Conservation (phyloP, 2,113 vertebrate species). For the Perognathus longimembris region DNA sequence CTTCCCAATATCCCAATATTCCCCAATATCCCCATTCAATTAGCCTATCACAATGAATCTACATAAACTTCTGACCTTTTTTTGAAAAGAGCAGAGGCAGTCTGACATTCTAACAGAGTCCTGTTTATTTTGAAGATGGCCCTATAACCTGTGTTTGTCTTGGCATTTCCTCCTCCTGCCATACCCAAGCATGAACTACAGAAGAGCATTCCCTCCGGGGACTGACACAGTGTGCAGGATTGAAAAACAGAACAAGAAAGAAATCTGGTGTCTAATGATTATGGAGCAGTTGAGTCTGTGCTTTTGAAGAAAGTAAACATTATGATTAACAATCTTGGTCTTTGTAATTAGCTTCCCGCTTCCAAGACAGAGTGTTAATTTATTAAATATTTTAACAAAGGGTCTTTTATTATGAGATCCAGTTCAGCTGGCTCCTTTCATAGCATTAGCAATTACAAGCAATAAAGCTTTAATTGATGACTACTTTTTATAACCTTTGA, state of each 20-base stretch:
- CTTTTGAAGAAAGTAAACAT: constrained; percentile 72
- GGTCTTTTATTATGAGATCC: constrained; percentile 78
- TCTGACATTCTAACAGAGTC: constrained; percentile 56
- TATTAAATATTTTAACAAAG: constrained; percentile 85
- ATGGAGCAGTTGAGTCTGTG: constrained; percentile 59
- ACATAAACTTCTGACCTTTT: constrained; percentile 21
- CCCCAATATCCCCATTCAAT: constrained; percentile 53
- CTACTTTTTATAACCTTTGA: constrained; percentile 81
- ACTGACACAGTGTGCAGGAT: background rate
- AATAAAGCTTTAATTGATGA: constrained; percentile 83
- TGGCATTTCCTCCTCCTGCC: constrained; percentile 61
- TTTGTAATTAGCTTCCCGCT: constrained; percentile 78
- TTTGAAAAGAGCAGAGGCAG: constrained; percentile 43
- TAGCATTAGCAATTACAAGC: constrained; percentile 68
- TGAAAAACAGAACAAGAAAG: constrained; percentile 58
- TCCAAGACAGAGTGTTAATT: constrained; percentile 75
- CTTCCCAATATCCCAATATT: constrained; percentile 32
- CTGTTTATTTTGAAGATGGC: constrained; percentile 57
- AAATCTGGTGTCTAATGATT: constrained; percentile 66
- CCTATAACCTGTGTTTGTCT: constrained; percentile 63
- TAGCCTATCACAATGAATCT: background rate
- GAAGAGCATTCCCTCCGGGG: constrained; percentile 69
- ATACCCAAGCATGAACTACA: constrained; percentile 72
- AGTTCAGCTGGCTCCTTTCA: constrained; percentile 78
- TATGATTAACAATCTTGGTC: constrained; percentile 73